Evolutionary conservation across 2,797 vertebrate species (phyloP).

Genomic region (Alfaro cultratus): DNA sequence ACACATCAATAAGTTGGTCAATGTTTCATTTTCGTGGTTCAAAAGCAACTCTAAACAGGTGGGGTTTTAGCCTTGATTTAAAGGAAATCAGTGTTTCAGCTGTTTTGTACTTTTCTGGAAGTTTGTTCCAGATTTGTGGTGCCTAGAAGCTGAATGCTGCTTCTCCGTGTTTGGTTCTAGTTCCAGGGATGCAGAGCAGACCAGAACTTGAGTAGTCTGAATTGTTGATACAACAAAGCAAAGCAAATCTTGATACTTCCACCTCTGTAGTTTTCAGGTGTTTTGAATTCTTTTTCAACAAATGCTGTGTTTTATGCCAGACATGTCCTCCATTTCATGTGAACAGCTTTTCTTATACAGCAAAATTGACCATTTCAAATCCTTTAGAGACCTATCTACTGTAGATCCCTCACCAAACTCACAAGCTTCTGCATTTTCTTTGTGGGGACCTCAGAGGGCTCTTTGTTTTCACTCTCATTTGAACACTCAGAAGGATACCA

Average conservation of each 20-base stretch:
- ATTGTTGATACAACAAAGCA: neutral
- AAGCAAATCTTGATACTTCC: neutral
- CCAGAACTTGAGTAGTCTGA: no score
- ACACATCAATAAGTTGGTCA: no score
- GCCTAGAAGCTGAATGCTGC: no score
- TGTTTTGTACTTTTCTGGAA: no score
- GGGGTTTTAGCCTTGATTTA: no score
- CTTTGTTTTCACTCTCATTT: neutral
- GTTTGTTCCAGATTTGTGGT: no score
- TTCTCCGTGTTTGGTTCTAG: no score
- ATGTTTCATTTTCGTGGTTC: no score
- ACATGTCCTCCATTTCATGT: neutral
- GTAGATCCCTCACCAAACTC: neutral
- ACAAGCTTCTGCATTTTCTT: neutral
- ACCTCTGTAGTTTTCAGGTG: neutral
- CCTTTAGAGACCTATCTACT: neutral
- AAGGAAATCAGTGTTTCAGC: no score
- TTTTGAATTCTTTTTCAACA: neutral
- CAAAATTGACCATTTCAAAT: neutral
- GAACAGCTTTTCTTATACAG: neutral
- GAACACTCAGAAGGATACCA: neutral
- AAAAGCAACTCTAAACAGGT: no score
- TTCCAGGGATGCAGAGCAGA: no score
- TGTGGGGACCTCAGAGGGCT: neutral
- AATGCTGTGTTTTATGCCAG: neutral